Percentiles rank a stretch among this genome's conserved stretches.
Conservation (phyloP, 2,797 vertebrate genomes). For the Semaprochilodus insignis region DNA sequence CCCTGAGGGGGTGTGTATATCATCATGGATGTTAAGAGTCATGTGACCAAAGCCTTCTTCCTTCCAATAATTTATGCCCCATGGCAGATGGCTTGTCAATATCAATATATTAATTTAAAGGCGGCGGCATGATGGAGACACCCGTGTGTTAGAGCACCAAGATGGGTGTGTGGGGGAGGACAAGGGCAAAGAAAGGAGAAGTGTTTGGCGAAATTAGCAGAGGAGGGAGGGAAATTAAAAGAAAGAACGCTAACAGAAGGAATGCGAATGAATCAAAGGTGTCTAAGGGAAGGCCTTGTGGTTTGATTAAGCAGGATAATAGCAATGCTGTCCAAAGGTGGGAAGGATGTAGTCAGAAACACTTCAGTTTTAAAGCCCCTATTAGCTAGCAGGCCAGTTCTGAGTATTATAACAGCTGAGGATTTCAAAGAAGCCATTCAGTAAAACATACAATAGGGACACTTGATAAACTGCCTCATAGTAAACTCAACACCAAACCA, state of each 20-base stretch:
- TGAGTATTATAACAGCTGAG: background rate
- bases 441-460: constrained; percentile 16
- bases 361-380: background rate
- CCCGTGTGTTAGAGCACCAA: constrained; percentile 56
- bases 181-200: constrained; percentile 74
- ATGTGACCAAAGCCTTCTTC: constrained; percentile 82
- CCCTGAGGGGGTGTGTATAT: constrained; percentile 78
- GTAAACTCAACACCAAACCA: background rate
- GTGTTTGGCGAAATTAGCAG: constrained; percentile 6
- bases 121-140: constrained; percentile 71
- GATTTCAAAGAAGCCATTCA: background rate
- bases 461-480: constrained; percentile 1
- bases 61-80: constrained; percentile 88
- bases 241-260: constrained; percentile 10
- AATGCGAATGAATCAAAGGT: background rate
- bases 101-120: constrained; percentile 98
- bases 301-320: constrained; percentile 1
- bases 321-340: background rate
- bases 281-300: background rate
- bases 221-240: constrained; percentile 21
- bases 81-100: constrained; percentile 94
- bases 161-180: constrained; percentile 44
- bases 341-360: constrained; percentile 10
- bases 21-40: constrained; percentile 76
- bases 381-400: background rate